phyloP scores from a whole-genome alignment of 2,113 vertebrate genomes.

The Prochilodus magdalenae region DNA sequence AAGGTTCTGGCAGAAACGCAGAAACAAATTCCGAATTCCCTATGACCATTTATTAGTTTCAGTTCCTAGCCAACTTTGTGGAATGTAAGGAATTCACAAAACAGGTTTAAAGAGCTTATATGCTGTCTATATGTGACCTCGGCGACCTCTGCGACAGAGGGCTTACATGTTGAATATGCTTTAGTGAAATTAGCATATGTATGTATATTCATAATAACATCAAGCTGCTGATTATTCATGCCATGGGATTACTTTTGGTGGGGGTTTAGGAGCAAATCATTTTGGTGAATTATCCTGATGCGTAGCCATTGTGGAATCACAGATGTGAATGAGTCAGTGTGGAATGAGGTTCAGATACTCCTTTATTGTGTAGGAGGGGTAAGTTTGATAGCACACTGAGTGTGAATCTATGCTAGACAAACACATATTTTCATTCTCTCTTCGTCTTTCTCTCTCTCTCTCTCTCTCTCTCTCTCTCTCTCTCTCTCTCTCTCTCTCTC shows the following conservation, averaged over 20 bases:
- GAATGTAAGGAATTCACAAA: constrained; percentile 9
- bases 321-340: constrained; percentile 53
- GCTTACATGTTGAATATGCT: constrained; percentile 71
- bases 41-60: not conserved
- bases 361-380: constrained; percentile 46
- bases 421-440: constrained; percentile 50
- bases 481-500: constrained; percentile 52
- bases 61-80: constrained; percentile 17
- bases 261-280: constrained; percentile 70
- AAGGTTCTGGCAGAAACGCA: constrained; percentile 7
- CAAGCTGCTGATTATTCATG: constrained; percentile 69
- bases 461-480: constrained; percentile 57
- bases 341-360: constrained; percentile 47
- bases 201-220: constrained; percentile 72
- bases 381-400: constrained; percentile 49
- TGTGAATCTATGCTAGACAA: constrained; percentile 43
- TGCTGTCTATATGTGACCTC: constrained; percentile 56
- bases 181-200: constrained; percentile 72
- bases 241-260: constrained; percentile 37
- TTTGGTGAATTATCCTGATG: constrained; percentile 60
- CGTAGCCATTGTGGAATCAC: constrained; percentile 38
- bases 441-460: constrained; percentile 41
- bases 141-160: constrained; percentile 60
- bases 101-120: constrained; percentile 4
- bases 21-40: constrained; percentile 13